Evolutionary conservation across 2,888 invertebrate species (phyloP), one percentile per base, ranked within the genome.

Genomic region (Steinernema hermaphroditum): DNA sequence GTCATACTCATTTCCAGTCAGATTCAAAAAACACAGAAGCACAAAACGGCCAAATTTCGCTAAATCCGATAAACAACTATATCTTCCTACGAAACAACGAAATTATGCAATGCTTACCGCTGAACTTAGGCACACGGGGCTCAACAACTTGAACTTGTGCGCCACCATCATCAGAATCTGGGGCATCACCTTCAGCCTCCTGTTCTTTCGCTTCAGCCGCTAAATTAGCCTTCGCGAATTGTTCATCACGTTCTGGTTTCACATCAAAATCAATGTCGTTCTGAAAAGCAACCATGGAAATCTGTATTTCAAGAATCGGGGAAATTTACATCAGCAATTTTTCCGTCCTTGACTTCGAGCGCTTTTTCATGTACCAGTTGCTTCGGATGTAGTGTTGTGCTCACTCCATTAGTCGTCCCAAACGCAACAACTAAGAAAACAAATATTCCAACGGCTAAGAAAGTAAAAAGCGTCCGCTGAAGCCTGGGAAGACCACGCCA

Each of bases 401-500:
- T n/a, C n/a, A n/a, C n/a, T n/a, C n/a, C n/a, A n/a, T 34, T n/a
- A 4, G 62, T 32, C 27, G 12, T 32, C n/a, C 62, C 32, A 27
- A 32, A 24, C 32, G 62, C 62, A 16, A 62, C 62, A 62, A 62
- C 27, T 32, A 62, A 62, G 32, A 62, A 62, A 32, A 62, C 29
- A 16, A 62, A 29, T 29, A 57, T 37, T 68, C 43, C 44, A 41
- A 69, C 32, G 24, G 41, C 24, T 16, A 68, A 69, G 62, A 68
- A 69, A 2, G 68, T 41, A 68, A 62, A 72, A 14, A 75, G 1
- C 16, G 75, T 71, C 4, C 79, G 75, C 37, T 73, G 69, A 9
- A 75, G 46, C 1, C 79, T 78, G 22, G 74, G 79, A 43, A 79
- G 70, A 29, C 72, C 70, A 0, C 78, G 68, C 79, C 79, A 79